Percentiles rank a stretch among this genome's conserved stretches.
These are phyloP conservation scores for Spheniscus humboldti DNA, from an alignment of 2,797 vertebrate species.

Conservation along the genomic window DNA sequence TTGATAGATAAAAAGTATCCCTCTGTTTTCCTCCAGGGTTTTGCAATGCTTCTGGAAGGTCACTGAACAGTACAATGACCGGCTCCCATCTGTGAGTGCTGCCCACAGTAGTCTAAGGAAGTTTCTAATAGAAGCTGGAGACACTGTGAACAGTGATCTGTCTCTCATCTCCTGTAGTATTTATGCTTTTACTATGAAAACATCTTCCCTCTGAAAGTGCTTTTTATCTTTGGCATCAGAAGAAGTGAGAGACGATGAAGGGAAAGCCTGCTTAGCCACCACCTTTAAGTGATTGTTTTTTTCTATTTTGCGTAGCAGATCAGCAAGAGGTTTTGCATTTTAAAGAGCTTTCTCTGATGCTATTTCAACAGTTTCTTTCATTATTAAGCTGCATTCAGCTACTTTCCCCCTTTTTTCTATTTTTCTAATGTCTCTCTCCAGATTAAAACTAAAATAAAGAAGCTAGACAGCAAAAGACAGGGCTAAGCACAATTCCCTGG, in stretches of 20 bases:
- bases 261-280: background rate
- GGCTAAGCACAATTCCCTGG: background rate
- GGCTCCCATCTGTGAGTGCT: background rate
- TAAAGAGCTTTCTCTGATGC: conserved; percentile 30
- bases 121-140: background rate
- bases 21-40: background rate
- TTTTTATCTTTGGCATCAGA: conserved; percentile 11
- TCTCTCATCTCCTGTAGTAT: background rate
- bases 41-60: background rate
- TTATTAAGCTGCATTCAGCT: conserved; percentile 17
- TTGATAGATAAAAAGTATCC: background rate
- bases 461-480: background rate
- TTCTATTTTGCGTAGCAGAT: background rate
- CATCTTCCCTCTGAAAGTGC: background rate
- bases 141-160: background rate
- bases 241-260: background rate
- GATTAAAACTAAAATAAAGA: background rate
- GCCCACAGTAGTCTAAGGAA: background rate
- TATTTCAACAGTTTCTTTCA: conserved; percentile 44
- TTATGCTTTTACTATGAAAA: background rate
- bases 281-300: background rate
- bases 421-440: background rate
- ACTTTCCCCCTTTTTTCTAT: background rate
- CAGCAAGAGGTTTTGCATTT: conserved; percentile 13
- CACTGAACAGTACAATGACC: background rate